Conservation (phyloP, 2,888 invertebrate species). For the Altica lythri region DNA sequence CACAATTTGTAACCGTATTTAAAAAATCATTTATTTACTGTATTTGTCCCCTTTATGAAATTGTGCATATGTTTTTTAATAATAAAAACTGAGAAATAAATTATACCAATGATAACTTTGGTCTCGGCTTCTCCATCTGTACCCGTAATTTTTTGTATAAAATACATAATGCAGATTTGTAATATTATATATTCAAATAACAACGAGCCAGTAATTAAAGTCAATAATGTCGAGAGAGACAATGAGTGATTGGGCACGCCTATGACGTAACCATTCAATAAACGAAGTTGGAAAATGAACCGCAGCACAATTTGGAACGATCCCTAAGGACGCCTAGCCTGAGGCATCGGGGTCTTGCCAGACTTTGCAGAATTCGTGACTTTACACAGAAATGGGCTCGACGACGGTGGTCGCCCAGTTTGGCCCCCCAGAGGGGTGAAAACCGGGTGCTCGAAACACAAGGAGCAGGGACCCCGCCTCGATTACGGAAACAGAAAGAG, state of each 20-base stretch:
- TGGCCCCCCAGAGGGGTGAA: neutral
- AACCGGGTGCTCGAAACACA: too few species aligned
- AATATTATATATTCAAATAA: too few species aligned
- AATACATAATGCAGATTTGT: too few species aligned
- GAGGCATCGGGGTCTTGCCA: slow-evolving; percentile 14
- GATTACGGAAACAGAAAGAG: slow-evolving; percentile 17
- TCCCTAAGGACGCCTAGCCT: slow-evolving; percentile 12
- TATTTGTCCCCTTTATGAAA: too few species aligned
- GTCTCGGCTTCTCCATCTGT: too few species aligned
- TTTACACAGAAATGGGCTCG: slow-evolving; percentile 16
- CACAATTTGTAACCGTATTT: too few species aligned
- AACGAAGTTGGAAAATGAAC: slow-evolving; percentile 17
- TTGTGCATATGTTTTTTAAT: too few species aligned
- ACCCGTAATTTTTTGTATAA: too few species aligned
- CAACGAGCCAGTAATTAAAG: too few species aligned
- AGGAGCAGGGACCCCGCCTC: neutral
- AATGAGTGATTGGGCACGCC: neutral
- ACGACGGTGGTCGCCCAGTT: slow-evolving; percentile 4
- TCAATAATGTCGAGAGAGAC: neutral
- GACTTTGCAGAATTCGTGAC: slow-evolving; percentile 24
- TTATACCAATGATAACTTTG: too few species aligned
- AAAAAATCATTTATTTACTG: too few species aligned
- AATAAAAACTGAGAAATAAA: too few species aligned
- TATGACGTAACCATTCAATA: slow-evolving; percentile 22
- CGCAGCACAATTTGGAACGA: slow-evolving; percentile 27